Evolutionary conservation across 2,888 invertebrate species (phyloP).

Genomic region (Drosophila macrospina): DNA sequence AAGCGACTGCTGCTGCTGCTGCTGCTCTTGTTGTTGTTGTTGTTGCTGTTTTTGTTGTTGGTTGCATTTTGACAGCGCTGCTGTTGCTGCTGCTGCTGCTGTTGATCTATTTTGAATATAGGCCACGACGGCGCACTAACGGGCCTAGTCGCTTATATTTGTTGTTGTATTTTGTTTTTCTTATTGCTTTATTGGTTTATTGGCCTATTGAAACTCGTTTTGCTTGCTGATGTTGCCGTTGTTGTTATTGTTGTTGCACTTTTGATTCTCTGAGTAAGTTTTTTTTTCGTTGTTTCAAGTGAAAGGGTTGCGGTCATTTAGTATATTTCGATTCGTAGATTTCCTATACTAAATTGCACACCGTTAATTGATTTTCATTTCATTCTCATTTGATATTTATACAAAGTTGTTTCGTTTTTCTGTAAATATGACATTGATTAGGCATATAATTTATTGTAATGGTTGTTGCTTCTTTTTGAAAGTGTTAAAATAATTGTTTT

Average conservation of each 20-base stretch:
- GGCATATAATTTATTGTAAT: not conserved
- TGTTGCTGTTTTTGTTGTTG: constrained; percentile 31
- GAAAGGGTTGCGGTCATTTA: constrained; percentile 75
- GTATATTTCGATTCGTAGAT: constrained; percentile 31
- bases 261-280: constrained; percentile 57
- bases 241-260: constrained; percentile 37
- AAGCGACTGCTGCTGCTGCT: constrained; percentile 38
- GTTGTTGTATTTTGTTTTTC: constrained; percentile 57
- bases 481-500: constrained; percentile 53
- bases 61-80: constrained; percentile 57
- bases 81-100: constrained; percentile 24
- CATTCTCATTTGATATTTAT: constrained; percentile 11
- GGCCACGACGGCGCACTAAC: constrained; percentile 77
- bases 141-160: constrained; percentile 63
- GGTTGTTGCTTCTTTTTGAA: constrained; percentile 61
- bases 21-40: constrained; percentile 18
- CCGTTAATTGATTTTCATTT: constrained; percentile 22
- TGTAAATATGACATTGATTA: constrained; percentile 37
- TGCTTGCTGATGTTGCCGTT: constrained; percentile 19
- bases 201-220: constrained; percentile 70
- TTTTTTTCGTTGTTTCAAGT: constrained; percentile 57
- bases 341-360: constrained; percentile 21
- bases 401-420: constrained; percentile 13
- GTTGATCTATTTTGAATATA: constrained; percentile 82
- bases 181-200: constrained; percentile 67